Conservation (phyloP, 1,140 invertebrate genomes). For the Pemphigus obesinymphae region DNA sequence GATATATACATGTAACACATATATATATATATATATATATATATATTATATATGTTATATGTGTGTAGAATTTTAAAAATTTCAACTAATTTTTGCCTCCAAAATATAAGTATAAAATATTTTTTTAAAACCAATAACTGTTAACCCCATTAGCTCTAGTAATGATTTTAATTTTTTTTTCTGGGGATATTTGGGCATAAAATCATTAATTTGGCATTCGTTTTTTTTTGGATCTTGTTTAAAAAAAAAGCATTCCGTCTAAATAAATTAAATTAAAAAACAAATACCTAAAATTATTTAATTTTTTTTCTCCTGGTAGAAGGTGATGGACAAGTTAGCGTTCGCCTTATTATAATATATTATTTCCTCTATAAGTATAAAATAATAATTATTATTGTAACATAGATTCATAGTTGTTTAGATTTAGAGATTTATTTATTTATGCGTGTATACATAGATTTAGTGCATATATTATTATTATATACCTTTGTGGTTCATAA, state of each 20-base stretch:
- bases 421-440: slow-evolving; percentile 36
- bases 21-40: not conserved
- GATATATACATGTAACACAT: no score
- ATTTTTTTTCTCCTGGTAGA: slow-evolving; percentile 35
- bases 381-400: slow-evolving; percentile 17
- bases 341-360: slow-evolving; percentile 34
- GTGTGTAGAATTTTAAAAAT: not conserved
- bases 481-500: slow-evolving; percentile 42
- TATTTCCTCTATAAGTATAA: slow-evolving; percentile 26
- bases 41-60: no score
- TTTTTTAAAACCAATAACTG: slow-evolving; percentile 16
- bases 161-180: not conserved
- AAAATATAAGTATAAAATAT: slow-evolving; percentile 35
- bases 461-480: slow-evolving; percentile 34
- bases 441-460: slow-evolving; percentile 35
- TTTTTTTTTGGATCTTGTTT: slow-evolving; percentile 29
- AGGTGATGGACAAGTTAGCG: slow-evolving; percentile 36
- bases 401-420: slow-evolving; percentile 34
- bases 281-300: slow-evolving; percentile 10
- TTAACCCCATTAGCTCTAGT: slow-evolving; percentile 5
- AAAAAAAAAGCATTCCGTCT: slow-evolving; percentile 34
- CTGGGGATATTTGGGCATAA: slow-evolving; percentile 38
- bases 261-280: slow-evolving; percentile 2
- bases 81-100: slow-evolving; percentile 1
- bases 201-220: slow-evolving; percentile 15